Percentiles rank a stretch among this genome's conserved stretches.
phyloP scores from a whole-genome alignment of 1,140 invertebrate species.

The Drosophila malerkotliana region DNA sequence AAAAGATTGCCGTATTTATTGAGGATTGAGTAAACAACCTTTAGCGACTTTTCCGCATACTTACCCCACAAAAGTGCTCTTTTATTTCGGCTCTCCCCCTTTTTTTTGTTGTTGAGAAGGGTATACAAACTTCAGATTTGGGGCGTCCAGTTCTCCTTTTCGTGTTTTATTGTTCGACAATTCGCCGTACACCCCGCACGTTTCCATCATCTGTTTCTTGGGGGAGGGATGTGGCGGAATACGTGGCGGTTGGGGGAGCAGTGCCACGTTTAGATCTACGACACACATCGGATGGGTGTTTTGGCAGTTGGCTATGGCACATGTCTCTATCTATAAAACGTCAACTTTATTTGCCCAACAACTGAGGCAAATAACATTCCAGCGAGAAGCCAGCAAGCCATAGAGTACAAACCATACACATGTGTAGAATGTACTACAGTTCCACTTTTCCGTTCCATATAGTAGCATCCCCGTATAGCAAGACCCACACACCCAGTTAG shows the following conservation, averaged over 20 bases:
- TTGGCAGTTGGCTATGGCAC: constrained; percentile 50
- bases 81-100: constrained; percentile 5
- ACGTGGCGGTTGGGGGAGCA: neutral
- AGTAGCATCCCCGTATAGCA: constrained; percentile 17
- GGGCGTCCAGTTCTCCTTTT: constrained; percentile 41
- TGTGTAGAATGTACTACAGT: neutral
- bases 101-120: constrained; percentile 21
- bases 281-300: constrained; percentile 30
- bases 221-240: constrained; percentile 7
- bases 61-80: constrained; percentile 14
- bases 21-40: constrained; percentile 31
- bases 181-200: constrained; percentile 21
- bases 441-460: constrained; percentile 3
- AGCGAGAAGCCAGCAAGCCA: constrained; percentile 9
- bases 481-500: constrained; percentile 32
- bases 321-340: constrained; percentile 80
- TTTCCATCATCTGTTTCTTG: constrained; percentile 43
- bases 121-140: constrained; percentile 53
- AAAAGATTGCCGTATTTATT: constrained; percentile 28
- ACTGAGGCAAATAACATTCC: constrained; percentile 48
- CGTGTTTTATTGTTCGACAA: constrained; percentile 73
- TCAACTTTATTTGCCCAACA: constrained; percentile 79
- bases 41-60: constrained; percentile 30
- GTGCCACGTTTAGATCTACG: constrained; percentile 55
- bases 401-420: neutral